Evolutionary conservation across 2,888 invertebrate genomes (phyloP).

Genomic region (Amphipoea oculea): DNA sequence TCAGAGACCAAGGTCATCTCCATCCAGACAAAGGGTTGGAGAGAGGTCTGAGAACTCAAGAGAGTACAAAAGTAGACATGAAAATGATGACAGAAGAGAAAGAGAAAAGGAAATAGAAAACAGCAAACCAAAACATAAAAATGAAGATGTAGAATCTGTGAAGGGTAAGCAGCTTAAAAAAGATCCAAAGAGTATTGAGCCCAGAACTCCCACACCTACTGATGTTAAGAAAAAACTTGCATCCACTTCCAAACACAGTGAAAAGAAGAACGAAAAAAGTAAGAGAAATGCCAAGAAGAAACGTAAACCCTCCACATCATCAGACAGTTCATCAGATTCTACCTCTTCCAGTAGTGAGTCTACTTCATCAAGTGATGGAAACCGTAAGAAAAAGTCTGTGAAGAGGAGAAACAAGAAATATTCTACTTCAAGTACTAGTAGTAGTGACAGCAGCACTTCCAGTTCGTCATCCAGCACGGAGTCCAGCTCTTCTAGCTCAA

Average conservation of each 20-base stretch:
- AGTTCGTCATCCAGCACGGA: slow-evolving; percentile 79
- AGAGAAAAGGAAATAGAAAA: slow-evolving; percentile 39
- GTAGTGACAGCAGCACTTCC: slow-evolving; percentile 73
- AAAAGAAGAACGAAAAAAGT: slow-evolving; percentile 58
- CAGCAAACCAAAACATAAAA: slow-evolving; percentile 57
- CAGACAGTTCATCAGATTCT: slow-evolving; percentile 81
- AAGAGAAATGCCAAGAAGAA: slow-evolving; percentile 72
- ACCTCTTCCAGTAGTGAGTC: slow-evolving; percentile 82
- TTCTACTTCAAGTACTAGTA: slow-evolving; percentile 82
- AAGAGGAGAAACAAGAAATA: slow-evolving; percentile 77
- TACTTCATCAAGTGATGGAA: slow-evolving; percentile 82
- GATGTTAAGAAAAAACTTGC: slow-evolving; percentile 59
- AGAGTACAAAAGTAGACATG: slow-evolving; percentile 48
- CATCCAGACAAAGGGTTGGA: slow-evolving; percentile 40
- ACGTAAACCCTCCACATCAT: slow-evolving; percentile 82
- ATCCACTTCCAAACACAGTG: slow-evolving; percentile 63
- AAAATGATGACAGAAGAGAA: slow-evolving; percentile 33
- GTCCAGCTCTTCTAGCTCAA: slow-evolving; percentile 78
- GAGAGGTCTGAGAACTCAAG: slow-evolving; percentile 55
- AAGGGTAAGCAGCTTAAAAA: slow-evolving; percentile 51
- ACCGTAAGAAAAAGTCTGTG: slow-evolving; percentile 75
- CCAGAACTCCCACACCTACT: slow-evolving; percentile 68
- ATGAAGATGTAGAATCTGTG: slow-evolving; percentile 40
- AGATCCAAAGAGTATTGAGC: slow-evolving; percentile 48
- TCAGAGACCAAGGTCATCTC: slow-evolving; percentile 51